phyloP scores from a whole-genome alignment of 2,113 vertebrate species.

The Pelecanoides urinatrix region DNA sequence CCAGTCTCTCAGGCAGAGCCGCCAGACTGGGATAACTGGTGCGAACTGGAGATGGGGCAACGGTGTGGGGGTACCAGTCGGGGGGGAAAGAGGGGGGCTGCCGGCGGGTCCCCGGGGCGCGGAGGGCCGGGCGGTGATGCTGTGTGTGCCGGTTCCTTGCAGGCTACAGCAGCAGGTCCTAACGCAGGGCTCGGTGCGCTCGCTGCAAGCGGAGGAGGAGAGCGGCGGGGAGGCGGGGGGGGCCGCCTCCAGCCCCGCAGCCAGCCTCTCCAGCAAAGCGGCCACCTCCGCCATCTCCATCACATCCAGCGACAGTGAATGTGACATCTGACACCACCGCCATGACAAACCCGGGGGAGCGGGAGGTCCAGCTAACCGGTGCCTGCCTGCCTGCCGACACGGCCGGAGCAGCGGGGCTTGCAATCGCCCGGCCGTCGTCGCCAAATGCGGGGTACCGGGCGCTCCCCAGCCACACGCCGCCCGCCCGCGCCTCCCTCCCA shows the following conservation, averaged over 20 bases:
- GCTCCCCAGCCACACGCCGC: background rate
- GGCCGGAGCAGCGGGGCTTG: background rate
- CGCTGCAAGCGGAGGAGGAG: slow-evolving; percentile 85
- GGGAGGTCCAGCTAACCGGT: slow-evolving; percentile 65
- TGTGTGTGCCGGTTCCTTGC: slow-evolving; percentile 50
- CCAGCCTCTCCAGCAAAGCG: slow-evolving; percentile 94
- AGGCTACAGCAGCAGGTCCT: slow-evolving; percentile 98
- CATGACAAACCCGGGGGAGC: slow-evolving; percentile 30
- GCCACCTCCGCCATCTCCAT: slow-evolving; percentile 98
- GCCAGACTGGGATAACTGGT: background rate
- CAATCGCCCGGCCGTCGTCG: background rate
- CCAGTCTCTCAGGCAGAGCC: background rate
- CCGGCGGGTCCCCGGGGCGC: background rate
- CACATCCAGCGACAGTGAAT: slow-evolving; percentile 99
- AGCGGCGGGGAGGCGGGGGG: slow-evolving; percentile 85
- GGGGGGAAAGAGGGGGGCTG: background rate
- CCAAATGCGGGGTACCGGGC: background rate
- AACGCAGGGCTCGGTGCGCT: slow-evolving; percentile 88
- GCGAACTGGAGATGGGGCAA: background rate
- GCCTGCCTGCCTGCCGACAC: slow-evolving; percentile 52
- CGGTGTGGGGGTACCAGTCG: background rate
- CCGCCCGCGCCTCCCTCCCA: background rate
- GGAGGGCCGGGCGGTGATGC: slow-evolving; percentile 8
- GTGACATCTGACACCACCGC: slow-evolving; percentile 87
- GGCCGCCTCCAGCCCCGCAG: slow-evolving; percentile 88